Base-by-base conservation (phyloP, 1,140 invertebrate genomes). In the Bactericera cockerelli region DNA sequence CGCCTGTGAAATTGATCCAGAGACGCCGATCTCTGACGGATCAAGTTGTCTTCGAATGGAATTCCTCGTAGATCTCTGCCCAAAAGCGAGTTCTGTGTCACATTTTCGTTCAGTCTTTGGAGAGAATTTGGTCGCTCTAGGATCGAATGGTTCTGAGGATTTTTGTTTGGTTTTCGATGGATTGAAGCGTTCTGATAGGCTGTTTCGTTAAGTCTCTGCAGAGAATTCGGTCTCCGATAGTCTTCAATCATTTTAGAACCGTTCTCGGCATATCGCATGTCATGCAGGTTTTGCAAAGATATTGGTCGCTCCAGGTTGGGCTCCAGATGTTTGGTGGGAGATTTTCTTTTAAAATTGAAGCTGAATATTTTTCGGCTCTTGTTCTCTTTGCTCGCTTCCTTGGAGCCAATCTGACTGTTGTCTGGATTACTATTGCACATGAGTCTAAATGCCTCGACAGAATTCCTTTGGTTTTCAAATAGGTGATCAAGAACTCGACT, bases 391-490 rank as follows among this genome's bases (percentile, higher is more conserved):
- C 16, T 49, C 19, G n/a, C 22, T 4, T 49, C 42, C 8, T 49
- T 49, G 3, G 22, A 4, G 22, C 19, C 22, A n/a, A n/a, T 16
- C 4, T 49, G 22, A 49, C 19, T 22, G 42, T 4, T n/a, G 42
- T 49, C 22, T 13, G 28, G 28, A 31, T 49, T 49, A n/a, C 22
- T 49, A 8, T 49, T 49, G 19, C 42, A 49, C n/a, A 49, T 22
- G 3, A 8, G 6, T 4, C 22, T 4, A 16, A 49, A n/a, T n/a
- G 6, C 42, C 22, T 49, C 42, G 42, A 49, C 19, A n/a, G 22
- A 6, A 22, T 49, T 49, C 22, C 19, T 49, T n/a, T 49, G 42
- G 42, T 49, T 49, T 49, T 49, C 42, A n/a, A 49, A 49, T n/a
- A 49, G 8, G 4, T 49, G n/a, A 49, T 49, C 42, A 49, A 49